phyloP scores from a whole-genome alignment of 2,113 vertebrate genomes.

The Epinephelus moara region DNA sequence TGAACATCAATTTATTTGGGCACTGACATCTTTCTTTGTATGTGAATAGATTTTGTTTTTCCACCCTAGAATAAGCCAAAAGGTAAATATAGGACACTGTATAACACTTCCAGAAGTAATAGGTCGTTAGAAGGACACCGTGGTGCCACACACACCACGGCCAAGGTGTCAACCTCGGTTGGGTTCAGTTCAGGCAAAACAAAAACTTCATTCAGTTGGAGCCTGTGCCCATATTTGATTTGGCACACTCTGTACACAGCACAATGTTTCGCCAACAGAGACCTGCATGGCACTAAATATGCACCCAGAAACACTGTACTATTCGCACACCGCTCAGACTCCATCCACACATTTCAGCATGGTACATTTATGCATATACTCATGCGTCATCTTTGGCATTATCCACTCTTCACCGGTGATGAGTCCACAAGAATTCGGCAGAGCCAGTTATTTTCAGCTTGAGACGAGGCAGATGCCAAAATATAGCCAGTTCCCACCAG shows the following conservation, averaged over 20 bases:
- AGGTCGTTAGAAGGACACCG: not conserved
- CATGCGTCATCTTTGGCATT: constrained; percentile 24
- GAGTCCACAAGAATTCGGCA: not conserved
- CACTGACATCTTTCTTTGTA: not conserved
- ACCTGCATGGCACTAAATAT: constrained; percentile 8
- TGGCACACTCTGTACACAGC: constrained; percentile 8
- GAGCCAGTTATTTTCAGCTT: constrained; percentile 5
- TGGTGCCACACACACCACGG: not conserved
- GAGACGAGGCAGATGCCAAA: not conserved
- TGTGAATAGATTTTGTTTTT: not conserved
- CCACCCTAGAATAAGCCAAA: not conserved
- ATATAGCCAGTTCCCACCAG: not conserved
- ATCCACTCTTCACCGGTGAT: constrained; percentile 13
- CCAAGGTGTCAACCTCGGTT: not conserved
- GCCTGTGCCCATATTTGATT: constrained; percentile 23
- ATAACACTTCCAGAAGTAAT: not conserved
- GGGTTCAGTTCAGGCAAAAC: constrained; percentile 21
- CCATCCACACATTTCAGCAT: constrained; percentile 16
- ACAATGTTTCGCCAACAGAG: constrained; percentile 14
- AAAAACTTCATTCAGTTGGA: not conserved
- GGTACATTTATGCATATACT: constrained; percentile 21
- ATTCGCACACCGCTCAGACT: constrained; percentile 4
- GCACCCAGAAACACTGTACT: not conserved
- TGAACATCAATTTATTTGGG: not conserved
- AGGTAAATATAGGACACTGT: not conserved